Conservation (phyloP, 2,888 invertebrate species). For the Dryocosmus kuriphilus region DNA sequence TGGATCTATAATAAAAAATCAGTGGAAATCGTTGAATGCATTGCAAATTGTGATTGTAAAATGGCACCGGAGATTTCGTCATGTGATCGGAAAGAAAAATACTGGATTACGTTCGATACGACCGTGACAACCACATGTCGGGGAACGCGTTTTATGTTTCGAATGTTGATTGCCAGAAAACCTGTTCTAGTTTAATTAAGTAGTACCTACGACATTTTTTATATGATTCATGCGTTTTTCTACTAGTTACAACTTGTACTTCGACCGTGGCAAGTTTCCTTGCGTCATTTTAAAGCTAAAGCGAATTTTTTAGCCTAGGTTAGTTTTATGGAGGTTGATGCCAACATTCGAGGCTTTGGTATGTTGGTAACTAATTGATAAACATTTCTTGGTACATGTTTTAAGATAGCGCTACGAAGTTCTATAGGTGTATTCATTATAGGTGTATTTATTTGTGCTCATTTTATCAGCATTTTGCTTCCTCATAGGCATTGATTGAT, state of each 20-base stretch:
- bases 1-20: background rate
- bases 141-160: conserved; percentile 14
- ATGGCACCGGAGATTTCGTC: conserved; percentile 19
- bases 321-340: background rate
- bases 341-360: no score
- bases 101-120: conserved; percentile 7
- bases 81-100: conserved; percentile 5
- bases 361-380: no score
- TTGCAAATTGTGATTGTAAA: conserved; percentile 25
- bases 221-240: background rate
- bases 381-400: no score
- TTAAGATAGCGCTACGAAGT: no score
- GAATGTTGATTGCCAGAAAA: conserved; percentile 24
- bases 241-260: conserved; percentile 12
- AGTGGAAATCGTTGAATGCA: background rate
- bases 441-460: no score
- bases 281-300: conserved; percentile 37
- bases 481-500: no score
- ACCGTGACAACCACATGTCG: conserved; percentile 24
- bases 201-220: conserved; percentile 18
- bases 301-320: conserved; percentile 17
- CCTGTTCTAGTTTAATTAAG: conserved; percentile 26
- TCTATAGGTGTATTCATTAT: no score
- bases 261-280: conserved; percentile 12
- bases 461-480: no score